Conservation (phyloP, 2,797 vertebrate genomes). For the Chromobotia macracanthus region DNA sequence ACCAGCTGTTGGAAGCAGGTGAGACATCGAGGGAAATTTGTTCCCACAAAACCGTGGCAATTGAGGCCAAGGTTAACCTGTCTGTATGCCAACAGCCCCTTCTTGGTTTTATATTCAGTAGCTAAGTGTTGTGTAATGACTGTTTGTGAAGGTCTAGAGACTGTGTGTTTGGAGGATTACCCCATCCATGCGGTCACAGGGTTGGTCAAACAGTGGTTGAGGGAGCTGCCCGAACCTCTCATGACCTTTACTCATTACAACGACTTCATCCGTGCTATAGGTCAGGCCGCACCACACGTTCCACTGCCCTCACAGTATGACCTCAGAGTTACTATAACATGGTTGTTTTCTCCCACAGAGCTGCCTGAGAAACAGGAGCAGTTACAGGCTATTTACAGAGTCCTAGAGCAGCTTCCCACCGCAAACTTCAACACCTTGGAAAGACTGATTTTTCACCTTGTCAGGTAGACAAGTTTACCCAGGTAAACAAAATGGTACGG, state of each 20-base stretch:
- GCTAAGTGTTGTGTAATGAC: neutral
- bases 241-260: conserved; percentile 93
- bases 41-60: neutral
- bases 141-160: conserved; percentile 78
- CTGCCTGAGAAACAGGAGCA: conserved; percentile 94
- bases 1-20: conserved; percentile 89
- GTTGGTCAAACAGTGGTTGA: conserved; percentile 94
- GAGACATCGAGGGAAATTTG: conserved; percentile 12
- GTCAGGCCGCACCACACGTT: conserved; percentile 70
- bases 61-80: too few species aligned
- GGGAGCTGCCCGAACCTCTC: conserved; percentile 93
- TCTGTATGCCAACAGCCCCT: too few species aligned
- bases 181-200: conserved; percentile 96
- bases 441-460: conserved; percentile 93
- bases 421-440: conserved; percentile 89
- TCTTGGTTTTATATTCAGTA: too few species aligned
- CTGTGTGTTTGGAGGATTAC: conserved; percentile 88
- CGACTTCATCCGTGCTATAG: conserved; percentile 92
- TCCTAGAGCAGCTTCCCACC: conserved; percentile 87
- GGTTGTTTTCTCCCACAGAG: conserved; percentile 72
- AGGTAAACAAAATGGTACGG: neutral
- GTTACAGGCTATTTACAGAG: conserved; percentile 86
- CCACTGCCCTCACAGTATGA: neutral
- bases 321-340: neutral
- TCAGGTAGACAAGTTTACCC: conserved; percentile 77